Conservation (phyloP, 2,113 vertebrate species). For the Damaliscus lunatus region DNA sequence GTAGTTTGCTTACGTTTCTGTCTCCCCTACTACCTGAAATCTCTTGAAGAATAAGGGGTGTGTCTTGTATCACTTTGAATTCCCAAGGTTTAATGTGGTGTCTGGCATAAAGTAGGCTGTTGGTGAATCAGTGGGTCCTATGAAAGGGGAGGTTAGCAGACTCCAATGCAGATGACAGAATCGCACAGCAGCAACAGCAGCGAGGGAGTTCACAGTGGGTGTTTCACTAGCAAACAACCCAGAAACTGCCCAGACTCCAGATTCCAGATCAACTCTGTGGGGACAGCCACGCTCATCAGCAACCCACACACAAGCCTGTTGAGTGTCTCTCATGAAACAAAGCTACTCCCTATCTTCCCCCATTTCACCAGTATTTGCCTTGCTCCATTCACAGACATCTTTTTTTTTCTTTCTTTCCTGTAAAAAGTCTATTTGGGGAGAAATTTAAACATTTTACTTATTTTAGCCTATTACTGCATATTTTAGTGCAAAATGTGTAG, state of each 20-base stretch:
- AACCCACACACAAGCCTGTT: neutral
- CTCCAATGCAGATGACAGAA: neutral
- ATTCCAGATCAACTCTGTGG: neutral
- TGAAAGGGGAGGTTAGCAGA: neutral
- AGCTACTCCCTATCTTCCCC: neutral
- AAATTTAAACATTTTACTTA: constrained; percentile 7
- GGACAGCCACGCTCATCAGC: neutral
- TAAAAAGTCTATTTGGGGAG: neutral
- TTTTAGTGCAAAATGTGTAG: neutral
- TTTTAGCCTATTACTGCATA: neutral
- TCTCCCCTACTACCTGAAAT: neutral
- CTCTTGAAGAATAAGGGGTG: neutral
- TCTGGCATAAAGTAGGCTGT: neutral
- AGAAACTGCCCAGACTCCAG: constrained; percentile 25
- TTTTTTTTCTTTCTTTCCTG: neutral
- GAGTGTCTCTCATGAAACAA: neutral
- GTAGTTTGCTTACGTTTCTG: neutral
- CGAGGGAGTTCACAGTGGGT: neutral
- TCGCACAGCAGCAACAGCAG: neutral
- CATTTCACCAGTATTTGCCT: neutral
- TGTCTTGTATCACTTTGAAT: neutral
- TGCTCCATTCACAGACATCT: neutral
- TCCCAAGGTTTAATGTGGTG: neutral
- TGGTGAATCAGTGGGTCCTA: neutral
- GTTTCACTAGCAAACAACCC: neutral